Evolutionary conservation across 2,888 invertebrate genomes (phyloP).

Genomic region (Philonicus albiceps): DNA sequence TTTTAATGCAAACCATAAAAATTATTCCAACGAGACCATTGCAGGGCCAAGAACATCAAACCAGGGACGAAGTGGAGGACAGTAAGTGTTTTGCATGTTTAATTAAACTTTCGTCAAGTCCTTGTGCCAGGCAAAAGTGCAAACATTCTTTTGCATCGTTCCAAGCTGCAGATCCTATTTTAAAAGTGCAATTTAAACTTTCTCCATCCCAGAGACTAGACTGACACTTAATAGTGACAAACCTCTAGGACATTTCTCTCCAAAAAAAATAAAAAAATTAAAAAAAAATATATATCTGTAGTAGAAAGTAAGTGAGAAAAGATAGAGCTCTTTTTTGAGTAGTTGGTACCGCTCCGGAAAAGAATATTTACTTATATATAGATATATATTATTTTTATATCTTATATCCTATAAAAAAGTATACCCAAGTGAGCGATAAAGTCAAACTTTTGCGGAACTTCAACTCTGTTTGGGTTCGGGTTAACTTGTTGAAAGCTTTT

Average conservation of each 20-base stretch:
- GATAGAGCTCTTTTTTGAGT: not conserved
- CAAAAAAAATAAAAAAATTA: not conserved
- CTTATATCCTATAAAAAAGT: not conserved
- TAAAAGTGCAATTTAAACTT: conserved; percentile 39
- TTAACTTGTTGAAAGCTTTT: conserved; percentile 41
- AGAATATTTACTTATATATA: not conserved
- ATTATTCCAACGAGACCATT: conserved; percentile 21
- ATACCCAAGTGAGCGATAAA: conserved; percentile 41
- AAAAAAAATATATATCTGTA: not conserved
- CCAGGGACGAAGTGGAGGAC: too few species aligned
- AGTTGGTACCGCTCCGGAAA: not conserved
- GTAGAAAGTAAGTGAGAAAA: not conserved
- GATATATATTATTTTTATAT: not conserved
- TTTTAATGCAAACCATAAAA: conserved; percentile 33
- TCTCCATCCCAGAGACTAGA: conserved; percentile 14
- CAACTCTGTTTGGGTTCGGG: conserved; percentile 14
- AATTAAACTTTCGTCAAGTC: conserved; percentile 35
- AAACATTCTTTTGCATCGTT: not conserved
- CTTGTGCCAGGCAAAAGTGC: conserved; percentile 1
- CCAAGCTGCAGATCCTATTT: conserved; percentile 18
- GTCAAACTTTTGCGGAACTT: conserved; percentile 19
- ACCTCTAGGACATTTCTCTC: conserved; percentile 2
- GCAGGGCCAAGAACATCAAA: not conserved
- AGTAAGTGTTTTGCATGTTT: conserved; percentile 27
- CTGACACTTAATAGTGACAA: conserved; percentile 35